These are phyloP conservation scores for Agapostemon virescens DNA, from an alignment of 2,888 invertebrate species.

Conservation along the genomic window DNA sequence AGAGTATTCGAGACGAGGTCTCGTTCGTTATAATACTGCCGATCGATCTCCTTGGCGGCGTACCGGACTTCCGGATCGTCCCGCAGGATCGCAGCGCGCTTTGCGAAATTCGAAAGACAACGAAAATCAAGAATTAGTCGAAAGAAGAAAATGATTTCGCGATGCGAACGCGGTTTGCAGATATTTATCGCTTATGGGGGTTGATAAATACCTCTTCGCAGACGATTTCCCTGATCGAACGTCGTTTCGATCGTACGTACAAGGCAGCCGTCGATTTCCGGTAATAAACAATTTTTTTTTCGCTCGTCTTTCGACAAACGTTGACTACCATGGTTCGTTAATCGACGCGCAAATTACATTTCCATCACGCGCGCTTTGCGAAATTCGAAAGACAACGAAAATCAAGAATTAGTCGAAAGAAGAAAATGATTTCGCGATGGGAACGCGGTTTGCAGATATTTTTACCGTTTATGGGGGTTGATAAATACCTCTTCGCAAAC, in stretches of 20 bases:
- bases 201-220: too few species aligned
- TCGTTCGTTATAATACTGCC: slow-evolving; percentile 29
- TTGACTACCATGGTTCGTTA: too few species aligned
- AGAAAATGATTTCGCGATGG: slow-evolving; percentile 16
- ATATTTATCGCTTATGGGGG: background rate
- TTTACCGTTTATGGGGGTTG: background rate
- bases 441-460: slow-evolving; percentile 3
- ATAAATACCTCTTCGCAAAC: background rate
- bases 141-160: slow-evolving; percentile 14
- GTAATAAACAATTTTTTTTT: too few species aligned
- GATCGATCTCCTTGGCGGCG: background rate
- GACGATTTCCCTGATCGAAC: slow-evolving; percentile 1
- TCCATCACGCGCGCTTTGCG: slow-evolving; percentile 17
- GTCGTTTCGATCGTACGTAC: too few species aligned
- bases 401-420: slow-evolving; percentile 1
- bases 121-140: background rate
- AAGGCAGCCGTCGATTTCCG: too few species aligned
- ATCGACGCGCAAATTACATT: too few species aligned
- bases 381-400: slow-evolving; percentile 21
- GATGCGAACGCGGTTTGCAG: background rate
- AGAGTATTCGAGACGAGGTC: background rate
- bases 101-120: slow-evolving; percentile 20
- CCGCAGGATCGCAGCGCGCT: slow-evolving; percentile 22
- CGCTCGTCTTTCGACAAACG: too few species aligned
- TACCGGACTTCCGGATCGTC: slow-evolving; percentile 26